Base-by-base conservation (phyloP, 2,113 vertebrate genomes). In the Trematocara unimaculatum region DNA sequence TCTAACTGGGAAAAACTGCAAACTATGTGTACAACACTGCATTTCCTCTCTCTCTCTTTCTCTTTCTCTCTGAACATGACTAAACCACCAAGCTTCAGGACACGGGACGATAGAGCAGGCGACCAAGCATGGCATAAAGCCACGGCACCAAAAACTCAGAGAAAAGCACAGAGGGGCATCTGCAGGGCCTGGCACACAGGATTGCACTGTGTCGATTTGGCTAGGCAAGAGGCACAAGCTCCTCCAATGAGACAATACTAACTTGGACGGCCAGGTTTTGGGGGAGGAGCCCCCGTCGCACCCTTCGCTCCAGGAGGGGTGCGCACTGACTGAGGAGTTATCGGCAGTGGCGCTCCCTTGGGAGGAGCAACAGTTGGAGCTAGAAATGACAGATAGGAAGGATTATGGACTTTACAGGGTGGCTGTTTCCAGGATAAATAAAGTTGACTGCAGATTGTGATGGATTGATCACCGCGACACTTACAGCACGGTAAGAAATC, bases 331-430 rank as follows among this genome's bases (percentile, higher is more conserved):
- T 97, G 96, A 91, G 96, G 96, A 79, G 87, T 87, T 86, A 97
- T 96, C 72, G 93, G 95, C 81, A 91, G 93, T 80, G 95, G 94
- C 31, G 93, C 93, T 83, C 91, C 91, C 26, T 14, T 11, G 31
- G 88, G 89, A 90, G 93, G 94, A 91, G 92, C 92, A 93, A 89
- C 79, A 17, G 87, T 78, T 35, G 86, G 95, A 89, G 95, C 96
- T 96, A 96, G 89, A 96, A 96, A 95, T 87, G 92, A 96, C 94
- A 97, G 79, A 96, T 86, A 95, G 91, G 88, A 87, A 88, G 92
- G 84, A 84, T 89, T 96, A 93, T 29, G 86, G 56, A 74, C 84
- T 87, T 38, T 14, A 54, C 18, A 55, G 56, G 54, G 56, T 26
- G 74, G 85, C 62, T 79, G 55, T 82, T 84, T 84, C 79, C 70